These are phyloP conservation scores for Artemia franciscana DNA, from an alignment of 1,140 invertebrate species.

Conservation along the genomic window DNA sequence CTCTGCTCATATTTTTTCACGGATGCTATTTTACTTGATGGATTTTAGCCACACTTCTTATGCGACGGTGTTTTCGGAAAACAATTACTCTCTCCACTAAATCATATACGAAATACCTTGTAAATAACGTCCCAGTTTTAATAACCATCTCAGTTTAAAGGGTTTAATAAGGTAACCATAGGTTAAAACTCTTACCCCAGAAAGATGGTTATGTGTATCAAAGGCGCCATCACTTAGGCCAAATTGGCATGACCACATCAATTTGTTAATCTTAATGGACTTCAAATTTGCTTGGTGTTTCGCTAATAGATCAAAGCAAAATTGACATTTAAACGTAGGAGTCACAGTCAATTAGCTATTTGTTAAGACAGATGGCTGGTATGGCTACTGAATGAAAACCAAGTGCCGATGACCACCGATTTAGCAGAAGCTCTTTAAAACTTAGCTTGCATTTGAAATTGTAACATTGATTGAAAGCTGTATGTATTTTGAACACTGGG, in stretches of 20 bases:
- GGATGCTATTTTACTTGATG: too few species aligned
- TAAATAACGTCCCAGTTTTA: not conserved
- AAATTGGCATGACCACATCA: not conserved
- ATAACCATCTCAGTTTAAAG: not conserved
- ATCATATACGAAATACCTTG: not conserved
- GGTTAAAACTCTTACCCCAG: too few species aligned
- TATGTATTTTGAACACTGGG: too few species aligned
- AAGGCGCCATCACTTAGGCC: not conserved
- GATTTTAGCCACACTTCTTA: too few species aligned
- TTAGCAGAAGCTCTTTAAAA: too few species aligned
- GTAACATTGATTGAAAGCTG: too few species aligned
- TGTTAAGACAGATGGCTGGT: too few species aligned
- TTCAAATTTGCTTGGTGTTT: not conserved
- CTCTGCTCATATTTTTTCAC: too few species aligned
- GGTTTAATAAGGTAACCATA: not conserved
- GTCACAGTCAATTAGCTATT: not conserved
- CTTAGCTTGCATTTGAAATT: too few species aligned
- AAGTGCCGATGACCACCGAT: too few species aligned
- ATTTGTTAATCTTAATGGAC: not conserved
- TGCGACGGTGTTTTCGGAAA: not conserved
- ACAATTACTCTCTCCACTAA: not conserved
- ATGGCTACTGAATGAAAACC: too few species aligned
- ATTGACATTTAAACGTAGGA: not conserved
- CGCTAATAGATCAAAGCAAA: not conserved
- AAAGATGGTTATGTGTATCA: too few species aligned